Percentiles rank a stretch among this genome's conserved stretches.
phyloP scores from a whole-genome alignment of 2,797 vertebrate genomes.

The Gorsachius magnificus region DNA sequence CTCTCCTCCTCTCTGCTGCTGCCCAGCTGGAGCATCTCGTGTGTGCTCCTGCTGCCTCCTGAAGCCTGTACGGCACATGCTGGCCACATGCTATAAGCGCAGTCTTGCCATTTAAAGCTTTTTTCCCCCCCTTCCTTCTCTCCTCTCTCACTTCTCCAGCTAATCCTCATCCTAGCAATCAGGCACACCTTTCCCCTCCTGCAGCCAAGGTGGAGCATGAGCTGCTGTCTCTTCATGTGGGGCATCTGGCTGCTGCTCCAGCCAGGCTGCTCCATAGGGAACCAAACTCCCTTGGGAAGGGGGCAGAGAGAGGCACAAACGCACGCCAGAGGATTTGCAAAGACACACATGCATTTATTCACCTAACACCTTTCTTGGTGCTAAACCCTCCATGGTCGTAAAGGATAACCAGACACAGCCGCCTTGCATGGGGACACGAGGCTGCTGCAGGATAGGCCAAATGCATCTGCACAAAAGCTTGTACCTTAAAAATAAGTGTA shows the following conservation, averaged over 20 bases:
- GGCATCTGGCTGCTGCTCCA: not conserved
- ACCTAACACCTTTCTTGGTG: fast-evolving
- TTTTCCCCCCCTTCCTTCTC: not conserved
- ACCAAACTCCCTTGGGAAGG: not conserved
- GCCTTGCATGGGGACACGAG: fast-evolving
- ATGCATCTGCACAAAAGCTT: not conserved
- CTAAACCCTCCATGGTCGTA: not conserved
- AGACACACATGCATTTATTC: not conserved
- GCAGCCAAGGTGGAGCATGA: not conserved
- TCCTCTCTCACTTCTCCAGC: not conserved
- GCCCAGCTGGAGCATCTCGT: not conserved
- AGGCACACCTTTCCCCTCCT: not conserved
- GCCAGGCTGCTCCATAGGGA: not conserved
- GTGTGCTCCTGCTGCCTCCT: not conserved
- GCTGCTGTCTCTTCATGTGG: not conserved
- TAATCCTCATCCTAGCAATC: not conserved
- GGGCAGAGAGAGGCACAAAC: not conserved
- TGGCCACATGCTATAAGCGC: not conserved
- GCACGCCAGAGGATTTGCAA: not conserved
- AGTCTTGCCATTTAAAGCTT: not conserved
- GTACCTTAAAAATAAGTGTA: not conserved
- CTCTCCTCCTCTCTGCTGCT: not conserved
- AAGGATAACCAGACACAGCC: not conserved
- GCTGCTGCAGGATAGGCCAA: not conserved
- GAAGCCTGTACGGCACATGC: not conserved